These are phyloP conservation scores for Ailuropoda melanoleuca DNA, from an alignment of 2,113 vertebrate species.

Conservation along the genomic window DNA sequence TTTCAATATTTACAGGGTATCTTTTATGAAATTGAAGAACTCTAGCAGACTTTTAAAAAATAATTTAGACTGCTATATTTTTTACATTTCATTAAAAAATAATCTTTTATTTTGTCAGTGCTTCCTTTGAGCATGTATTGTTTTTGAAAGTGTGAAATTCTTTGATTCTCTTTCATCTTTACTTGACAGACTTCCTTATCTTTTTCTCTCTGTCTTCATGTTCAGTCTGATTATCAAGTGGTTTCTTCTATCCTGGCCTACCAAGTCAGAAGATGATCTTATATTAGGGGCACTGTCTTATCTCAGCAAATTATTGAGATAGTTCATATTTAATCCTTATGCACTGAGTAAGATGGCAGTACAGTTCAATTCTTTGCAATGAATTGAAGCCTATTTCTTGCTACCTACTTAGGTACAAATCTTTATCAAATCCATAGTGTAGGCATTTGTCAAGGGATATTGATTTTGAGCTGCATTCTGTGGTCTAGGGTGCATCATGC, in stretches of 20 bases:
- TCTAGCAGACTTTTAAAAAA: background rate
- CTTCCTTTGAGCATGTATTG: background rate
- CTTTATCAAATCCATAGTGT: background rate
- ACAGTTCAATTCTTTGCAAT: background rate
- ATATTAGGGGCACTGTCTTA: background rate
- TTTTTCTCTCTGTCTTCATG: background rate
- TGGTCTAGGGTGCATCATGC: background rate
- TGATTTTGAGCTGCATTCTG: background rate
- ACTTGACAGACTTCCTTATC: background rate
- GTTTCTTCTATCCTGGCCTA: background rate
- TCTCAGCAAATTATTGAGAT: background rate
- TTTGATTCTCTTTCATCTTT: background rate
- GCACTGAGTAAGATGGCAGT: background rate
- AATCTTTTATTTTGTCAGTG: background rate
- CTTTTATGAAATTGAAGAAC: background rate
- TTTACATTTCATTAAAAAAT: background rate
- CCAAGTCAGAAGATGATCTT: background rate
- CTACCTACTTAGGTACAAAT: background rate
- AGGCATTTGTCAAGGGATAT: background rate
- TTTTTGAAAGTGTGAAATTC: background rate
- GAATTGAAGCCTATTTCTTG: background rate
- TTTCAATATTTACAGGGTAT: background rate
- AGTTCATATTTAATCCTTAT: background rate
- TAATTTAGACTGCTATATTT: background rate
- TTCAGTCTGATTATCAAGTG: background rate